Conservation (phyloP, 2,888 invertebrate species). For the Lithodes maja region DNA sequence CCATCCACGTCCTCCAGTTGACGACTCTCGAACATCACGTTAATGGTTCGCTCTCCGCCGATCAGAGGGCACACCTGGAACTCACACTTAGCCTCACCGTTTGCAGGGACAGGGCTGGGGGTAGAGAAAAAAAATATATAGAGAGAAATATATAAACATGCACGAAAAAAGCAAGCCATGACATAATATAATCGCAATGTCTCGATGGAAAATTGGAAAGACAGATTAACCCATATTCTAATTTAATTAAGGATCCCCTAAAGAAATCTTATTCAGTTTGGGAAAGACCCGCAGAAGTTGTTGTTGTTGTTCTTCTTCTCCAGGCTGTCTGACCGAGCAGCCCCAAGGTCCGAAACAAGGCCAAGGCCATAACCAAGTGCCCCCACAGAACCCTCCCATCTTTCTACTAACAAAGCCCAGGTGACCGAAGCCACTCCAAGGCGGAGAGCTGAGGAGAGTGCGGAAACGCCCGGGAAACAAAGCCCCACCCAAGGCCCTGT, state of each 20-base stretch:
- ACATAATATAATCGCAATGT: neutral
- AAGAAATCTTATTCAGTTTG: no score
- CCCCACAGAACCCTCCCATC: no score
- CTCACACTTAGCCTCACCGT: slow-evolving; percentile 82
- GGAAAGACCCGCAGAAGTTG: no score
- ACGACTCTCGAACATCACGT: slow-evolving; percentile 90
- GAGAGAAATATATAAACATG: neutral
- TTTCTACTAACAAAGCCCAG: no score
- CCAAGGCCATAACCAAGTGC: no score
- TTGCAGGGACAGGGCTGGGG: slow-evolving; percentile 75
- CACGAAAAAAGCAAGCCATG: neutral
- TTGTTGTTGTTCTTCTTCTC: no score
- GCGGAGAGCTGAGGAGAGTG: no score
- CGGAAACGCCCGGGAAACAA: no score
- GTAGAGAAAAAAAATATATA: neutral
- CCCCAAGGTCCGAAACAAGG: no score
- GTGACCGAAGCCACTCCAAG: no score
- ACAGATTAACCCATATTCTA: neutral
- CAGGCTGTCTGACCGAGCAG: no score
- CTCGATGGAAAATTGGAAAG: neutral
- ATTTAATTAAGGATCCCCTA: neutral
- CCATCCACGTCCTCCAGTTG: slow-evolving; percentile 94
- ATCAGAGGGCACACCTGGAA: slow-evolving; percentile 87
- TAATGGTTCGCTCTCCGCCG: slow-evolving; percentile 87
- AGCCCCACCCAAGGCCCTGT: no score